A percentile compares a stretch with the other conserved stretches of the same genome.
These are phyloP conservation scores for Drosophila dunni DNA, from an alignment of 1,140 invertebrate species.

Conservation along the genomic window DNA sequence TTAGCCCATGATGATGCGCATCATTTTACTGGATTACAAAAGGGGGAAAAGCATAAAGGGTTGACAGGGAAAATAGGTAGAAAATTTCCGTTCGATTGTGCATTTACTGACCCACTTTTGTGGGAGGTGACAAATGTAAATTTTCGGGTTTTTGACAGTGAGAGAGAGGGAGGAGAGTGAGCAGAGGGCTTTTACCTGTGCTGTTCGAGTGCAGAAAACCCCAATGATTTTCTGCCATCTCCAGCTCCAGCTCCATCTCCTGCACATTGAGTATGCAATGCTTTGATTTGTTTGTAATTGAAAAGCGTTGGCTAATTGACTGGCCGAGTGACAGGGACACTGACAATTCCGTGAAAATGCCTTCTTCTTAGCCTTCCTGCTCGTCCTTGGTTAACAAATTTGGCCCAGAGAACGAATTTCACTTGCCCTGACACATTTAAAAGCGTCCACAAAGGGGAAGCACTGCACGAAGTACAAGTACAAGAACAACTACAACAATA, in stretches of 20 bases:
- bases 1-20: slow-evolving; percentile 14
- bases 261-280: slow-evolving; percentile 20
- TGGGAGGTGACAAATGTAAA: slow-evolving; percentile 52
- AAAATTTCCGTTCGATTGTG: slow-evolving; percentile 23
- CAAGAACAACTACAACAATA: neutral
- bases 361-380: slow-evolving; percentile 7
- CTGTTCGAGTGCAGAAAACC: slow-evolving; percentile 9
- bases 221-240: neutral
- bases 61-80: neutral
- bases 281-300: slow-evolving; percentile 56
- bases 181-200: neutral
- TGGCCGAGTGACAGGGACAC: slow-evolving; percentile 46
- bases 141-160: slow-evolving; percentile 24
- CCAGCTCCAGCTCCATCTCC: neutral
- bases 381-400: slow-evolving; percentile 8
- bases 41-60: neutral
- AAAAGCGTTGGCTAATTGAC: slow-evolving; percentile 58
- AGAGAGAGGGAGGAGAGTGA: neutral
- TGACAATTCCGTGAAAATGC: slow-evolving; percentile 53
- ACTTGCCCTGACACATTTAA: slow-evolving; percentile 48
- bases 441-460: slow-evolving; percentile 4
- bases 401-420: slow-evolving; percentile 24
- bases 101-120: slow-evolving; percentile 46
- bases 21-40: slow-evolving; percentile 3
- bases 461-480: neutral